Evolutionary conservation across 2,797 vertebrate genomes (phyloP), one percentile per base, ranked within the genome.

Genomic region (Rhinella marina): DNA sequence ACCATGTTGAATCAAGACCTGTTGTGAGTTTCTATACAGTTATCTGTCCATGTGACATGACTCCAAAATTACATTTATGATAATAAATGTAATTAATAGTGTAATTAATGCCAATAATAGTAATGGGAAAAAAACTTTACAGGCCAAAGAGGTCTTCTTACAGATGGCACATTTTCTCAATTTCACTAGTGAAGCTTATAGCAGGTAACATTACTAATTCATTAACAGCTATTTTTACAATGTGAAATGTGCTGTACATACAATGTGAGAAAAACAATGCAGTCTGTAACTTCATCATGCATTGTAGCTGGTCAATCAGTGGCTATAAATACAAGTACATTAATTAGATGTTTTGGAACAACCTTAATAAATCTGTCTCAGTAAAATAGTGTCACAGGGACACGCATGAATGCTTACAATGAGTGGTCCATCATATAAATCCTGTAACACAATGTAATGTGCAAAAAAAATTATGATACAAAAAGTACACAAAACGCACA

Each of bases 211-310:
- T 54, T 77, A 54, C 75, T 77, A 77, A 77, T 77, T 77, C 7
- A 10, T 50, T 75, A 25, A 50, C 75, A 77, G 41, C 75, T 77
- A 50, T 54, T 54, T 54, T 54, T 77, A 54, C 23, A 14, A 52
- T 4, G 41, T 75, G 75, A 68, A 66, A 82, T 52, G 41, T 52
- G 27, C 21, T 7, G 9, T 82, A 68, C 54, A 81, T 19, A 81
- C 62, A 82, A 82, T 68, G 50, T 68, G 62, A 82, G 81, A 29
- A 66, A 82, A 52, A 82, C 61, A 64, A 82, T 68, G 81, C 62
- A 82, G 41, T 54, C 81, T 82, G 80, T 68, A 82, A 48, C 32
- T 68, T 27, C 13, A 68, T 25, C 54, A 68, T 68, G 62, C 52
- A 66, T 82, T 61, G 27, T 68, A 82, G 48, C 23, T 17, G 64